These are phyloP conservation scores for Drosophila testacea DNA, from an alignment of 2,888 invertebrate species.

Conservation along the genomic window DNA sequence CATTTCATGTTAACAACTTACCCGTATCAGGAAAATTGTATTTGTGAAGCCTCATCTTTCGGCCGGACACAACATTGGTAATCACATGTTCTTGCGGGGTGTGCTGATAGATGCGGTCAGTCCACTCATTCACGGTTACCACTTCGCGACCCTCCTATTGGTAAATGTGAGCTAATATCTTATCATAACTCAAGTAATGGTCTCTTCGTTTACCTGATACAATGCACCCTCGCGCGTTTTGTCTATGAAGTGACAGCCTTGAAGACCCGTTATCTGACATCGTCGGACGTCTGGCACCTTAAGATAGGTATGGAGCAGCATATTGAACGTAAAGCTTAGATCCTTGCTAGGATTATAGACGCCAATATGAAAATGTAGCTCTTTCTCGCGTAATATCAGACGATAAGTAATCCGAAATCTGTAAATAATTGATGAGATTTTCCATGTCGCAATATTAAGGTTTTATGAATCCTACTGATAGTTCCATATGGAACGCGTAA, in stretches of 20 bases:
- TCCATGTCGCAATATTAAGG: neutral
- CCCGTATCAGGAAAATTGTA: constrained; percentile 97
- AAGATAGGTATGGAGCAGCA: constrained; percentile 97
- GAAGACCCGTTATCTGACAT: constrained; percentile 96
- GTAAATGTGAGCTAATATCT: neutral
- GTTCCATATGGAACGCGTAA: constrained; percentile 97
- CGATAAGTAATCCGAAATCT: constrained; percentile 97
- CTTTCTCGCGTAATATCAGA: constrained; percentile 95
- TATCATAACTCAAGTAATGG: neutral
- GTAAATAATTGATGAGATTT: constrained; percentile 34
- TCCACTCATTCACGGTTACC: constrained; percentile 96
- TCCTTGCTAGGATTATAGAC: constrained; percentile 97
- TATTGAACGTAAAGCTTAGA: constrained; percentile 95
- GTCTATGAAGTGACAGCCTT: constrained; percentile 95
- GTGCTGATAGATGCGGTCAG: constrained; percentile 96
- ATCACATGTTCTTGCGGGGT: constrained; percentile 97
- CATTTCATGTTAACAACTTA: constrained; percentile 75
- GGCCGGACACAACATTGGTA: constrained; percentile 95
- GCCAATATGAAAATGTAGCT: constrained; percentile 96
- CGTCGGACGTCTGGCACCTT: constrained; percentile 97
- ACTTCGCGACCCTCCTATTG: constrained; percentile 92
- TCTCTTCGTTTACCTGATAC: constrained; percentile 87
- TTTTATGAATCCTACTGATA: constrained; percentile 89
- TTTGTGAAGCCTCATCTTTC: constrained; percentile 96
- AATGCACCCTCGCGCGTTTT: constrained; percentile 94